Evolutionary conservation across 2,888 invertebrate genomes (phyloP).

Genomic region (Thymelicus lineola): DNA sequence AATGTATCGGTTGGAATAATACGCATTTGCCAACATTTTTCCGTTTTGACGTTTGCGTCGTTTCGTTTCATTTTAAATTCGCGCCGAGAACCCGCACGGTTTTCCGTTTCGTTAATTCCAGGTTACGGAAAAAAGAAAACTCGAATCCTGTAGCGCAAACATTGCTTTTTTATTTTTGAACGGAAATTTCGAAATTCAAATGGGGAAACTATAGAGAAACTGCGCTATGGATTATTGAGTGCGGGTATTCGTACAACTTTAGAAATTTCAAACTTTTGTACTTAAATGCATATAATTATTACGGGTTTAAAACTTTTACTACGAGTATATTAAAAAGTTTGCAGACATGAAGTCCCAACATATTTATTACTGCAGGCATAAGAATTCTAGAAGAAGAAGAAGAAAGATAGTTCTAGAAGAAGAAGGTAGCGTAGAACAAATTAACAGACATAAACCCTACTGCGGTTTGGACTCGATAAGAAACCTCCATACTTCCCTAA

Average conservation of each 20-base stretch:
- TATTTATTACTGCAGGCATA: no score
- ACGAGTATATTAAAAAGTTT: no score
- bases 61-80: slow-evolving; percentile 41
- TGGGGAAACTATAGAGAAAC: slow-evolving; percentile 25
- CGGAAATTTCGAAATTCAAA: slow-evolving; percentile 30
- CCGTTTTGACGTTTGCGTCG: slow-evolving; percentile 37
- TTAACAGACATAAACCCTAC: no score
- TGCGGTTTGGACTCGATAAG: no score
- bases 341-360: no score
- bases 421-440: no score
- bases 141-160: slow-evolving; percentile 31
- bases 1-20: slow-evolving; percentile 73
- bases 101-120: slow-evolving; percentile 37
- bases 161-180: slow-evolving; percentile 30
- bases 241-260: slow-evolving; percentile 23
- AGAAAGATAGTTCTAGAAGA: no score
- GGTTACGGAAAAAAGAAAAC: slow-evolving; percentile 35
- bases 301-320: no score
- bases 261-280: slow-evolving; percentile 13
- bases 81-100: slow-evolving; percentile 23
- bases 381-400: no score
- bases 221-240: slow-evolving; percentile 29
- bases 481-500: no score
- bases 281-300: background rate
- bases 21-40: slow-evolving; percentile 40